These are phyloP conservation scores for Hetaerina titia DNA, from an alignment of 2,888 invertebrate genomes.

Conservation along the genomic window DNA sequence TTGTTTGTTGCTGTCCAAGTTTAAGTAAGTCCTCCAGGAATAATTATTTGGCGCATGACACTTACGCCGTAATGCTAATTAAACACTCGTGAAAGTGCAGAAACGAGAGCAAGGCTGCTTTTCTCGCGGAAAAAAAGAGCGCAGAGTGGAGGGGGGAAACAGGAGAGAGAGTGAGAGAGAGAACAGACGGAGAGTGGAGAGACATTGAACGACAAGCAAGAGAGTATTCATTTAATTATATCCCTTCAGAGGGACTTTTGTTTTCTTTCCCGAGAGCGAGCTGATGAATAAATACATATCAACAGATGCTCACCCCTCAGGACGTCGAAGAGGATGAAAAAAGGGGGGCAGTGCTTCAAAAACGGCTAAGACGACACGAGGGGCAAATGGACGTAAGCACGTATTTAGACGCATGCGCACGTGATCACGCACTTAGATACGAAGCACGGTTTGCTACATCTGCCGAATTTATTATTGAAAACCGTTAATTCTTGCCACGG, in stretches of 20 bases:
- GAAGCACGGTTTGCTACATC: not conserved
- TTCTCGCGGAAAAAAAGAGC: not conserved
- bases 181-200: not conserved
- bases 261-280: not conserved
- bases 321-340: not conserved
- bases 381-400: not conserved
- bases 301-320: not conserved
- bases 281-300: constrained; percentile 35
- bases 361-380: not conserved
- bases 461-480: not conserved
- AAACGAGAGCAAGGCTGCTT: not conserved
- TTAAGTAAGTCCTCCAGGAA: not conserved
- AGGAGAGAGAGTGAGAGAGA: not conserved
- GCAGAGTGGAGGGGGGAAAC: not conserved
- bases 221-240: not conserved
- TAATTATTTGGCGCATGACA: constrained; percentile 3
- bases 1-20: too few species aligned
- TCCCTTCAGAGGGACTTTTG: not conserved
- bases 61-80: constrained; percentile 8
- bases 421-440: not conserved
- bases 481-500: too few species aligned
- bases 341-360: not conserved
- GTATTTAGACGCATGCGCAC: not conserved
- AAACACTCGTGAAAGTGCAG: constrained; percentile 27
- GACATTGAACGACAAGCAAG: not conserved